Conservation (phyloP, 2,797 vertebrate genomes). For the Neopelma chrysocephalum region DNA sequence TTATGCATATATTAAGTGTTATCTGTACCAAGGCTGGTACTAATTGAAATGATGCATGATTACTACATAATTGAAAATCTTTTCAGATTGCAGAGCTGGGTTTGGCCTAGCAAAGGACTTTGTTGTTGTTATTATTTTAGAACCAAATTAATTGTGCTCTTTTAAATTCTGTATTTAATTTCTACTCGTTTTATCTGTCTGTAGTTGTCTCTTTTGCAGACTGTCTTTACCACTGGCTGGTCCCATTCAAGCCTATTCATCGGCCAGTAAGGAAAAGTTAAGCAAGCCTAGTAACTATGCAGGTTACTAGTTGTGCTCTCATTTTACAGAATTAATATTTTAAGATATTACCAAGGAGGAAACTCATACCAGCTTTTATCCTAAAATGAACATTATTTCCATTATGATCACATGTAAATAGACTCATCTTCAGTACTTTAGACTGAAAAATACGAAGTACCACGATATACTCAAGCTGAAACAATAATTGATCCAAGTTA, state of each 20-base stretch:
- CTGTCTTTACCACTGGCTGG: not conserved
- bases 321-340: not conserved
- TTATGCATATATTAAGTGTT: slow-evolving; percentile 12
- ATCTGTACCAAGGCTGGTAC: not conserved
- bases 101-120: not conserved
- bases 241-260: not conserved
- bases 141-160: not conserved
- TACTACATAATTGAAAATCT: slow-evolving; percentile 17
- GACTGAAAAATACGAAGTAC: not conserved
- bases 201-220: not conserved
- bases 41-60: slow-evolving; percentile 23
- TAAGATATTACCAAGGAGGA: not conserved
- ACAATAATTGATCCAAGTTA: not conserved
- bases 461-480: not conserved
- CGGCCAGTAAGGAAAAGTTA: not conserved
- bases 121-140: not conserved
- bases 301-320: not conserved
- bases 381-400: not conserved
- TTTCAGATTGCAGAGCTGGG: not conserved
- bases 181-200: not conserved
- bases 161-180: not conserved
- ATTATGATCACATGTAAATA: not conserved
- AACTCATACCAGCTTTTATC: not conserved
- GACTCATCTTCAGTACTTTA: not conserved
- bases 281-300: not conserved